Percentiles rank a stretch among this genome's conserved stretches.
These are phyloP conservation scores for Anseranas semipalmata DNA, from an alignment of 2,113 vertebrate species.

Conservation along the genomic window DNA sequence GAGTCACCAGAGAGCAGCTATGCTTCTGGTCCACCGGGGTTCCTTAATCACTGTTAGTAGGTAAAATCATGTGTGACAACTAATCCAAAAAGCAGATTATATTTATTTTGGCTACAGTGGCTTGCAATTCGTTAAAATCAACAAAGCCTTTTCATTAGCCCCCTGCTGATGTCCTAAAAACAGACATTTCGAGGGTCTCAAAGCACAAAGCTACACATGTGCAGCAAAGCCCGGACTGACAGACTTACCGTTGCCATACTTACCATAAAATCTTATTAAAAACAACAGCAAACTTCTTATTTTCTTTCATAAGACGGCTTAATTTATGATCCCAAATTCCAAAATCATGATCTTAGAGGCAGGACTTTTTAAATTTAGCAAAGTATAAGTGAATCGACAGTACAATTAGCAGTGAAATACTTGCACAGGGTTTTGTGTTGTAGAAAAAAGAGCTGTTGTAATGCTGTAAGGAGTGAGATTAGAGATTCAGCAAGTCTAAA, in stretches of 20 bases:
- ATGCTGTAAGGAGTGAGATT: not conserved
- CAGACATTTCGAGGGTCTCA: slow-evolving; percentile 87
- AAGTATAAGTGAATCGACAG: slow-evolving; percentile 30
- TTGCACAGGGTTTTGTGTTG: not conserved
- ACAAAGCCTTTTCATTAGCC: slow-evolving; percentile 98
- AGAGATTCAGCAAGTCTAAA: slow-evolving; percentile 40
- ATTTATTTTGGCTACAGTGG: slow-evolving; percentile 97
- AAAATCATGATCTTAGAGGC: slow-evolving; percentile 54
- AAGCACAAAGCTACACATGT: slow-evolving; percentile 75
- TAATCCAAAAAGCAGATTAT: slow-evolving; percentile 98
- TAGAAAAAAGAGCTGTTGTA: not conserved
- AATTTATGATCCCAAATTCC: slow-evolving; percentile 69
- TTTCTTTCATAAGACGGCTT: slow-evolving; percentile 68
- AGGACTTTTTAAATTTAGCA: slow-evolving; percentile 35
- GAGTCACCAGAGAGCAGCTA: slow-evolving; percentile 83
- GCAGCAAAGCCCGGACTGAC: slow-evolving; percentile 76
- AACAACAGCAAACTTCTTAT: slow-evolving; percentile 54
- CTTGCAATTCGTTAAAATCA: slow-evolving; percentile 97
- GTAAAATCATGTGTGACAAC: slow-evolving; percentile 92
- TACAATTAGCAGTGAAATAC: slow-evolving; percentile 9
- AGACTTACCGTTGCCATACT: slow-evolving; percentile 66
- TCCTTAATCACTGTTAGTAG: slow-evolving; percentile 88
- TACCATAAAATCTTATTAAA: slow-evolving; percentile 76
- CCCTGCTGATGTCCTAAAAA: slow-evolving; percentile 94
- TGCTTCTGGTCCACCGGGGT: slow-evolving; percentile 80